Conservation (phyloP, 2,797 vertebrate species). For the Sebastes iracundus region DNA sequence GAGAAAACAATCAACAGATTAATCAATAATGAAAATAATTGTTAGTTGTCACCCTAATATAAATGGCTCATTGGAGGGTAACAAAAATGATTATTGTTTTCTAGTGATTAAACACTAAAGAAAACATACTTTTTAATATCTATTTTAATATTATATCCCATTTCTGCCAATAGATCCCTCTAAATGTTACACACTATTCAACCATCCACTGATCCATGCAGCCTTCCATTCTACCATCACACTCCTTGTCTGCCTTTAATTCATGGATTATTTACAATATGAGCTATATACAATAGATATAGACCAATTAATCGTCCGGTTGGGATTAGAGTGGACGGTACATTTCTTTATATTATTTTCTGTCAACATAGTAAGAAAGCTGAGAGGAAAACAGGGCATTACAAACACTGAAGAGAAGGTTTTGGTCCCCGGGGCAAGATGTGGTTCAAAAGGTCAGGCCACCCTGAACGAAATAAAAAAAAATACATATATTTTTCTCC, state of each 20-base stretch:
- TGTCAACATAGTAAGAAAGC: background rate
- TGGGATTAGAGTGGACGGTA: background rate
- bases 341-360: background rate
- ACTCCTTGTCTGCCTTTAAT: background rate
- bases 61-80: accelerated
- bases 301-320: background rate
- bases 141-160: accelerated
- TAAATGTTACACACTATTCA: no score
- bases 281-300: no score
- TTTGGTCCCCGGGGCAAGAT: background rate
- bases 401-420: background rate
- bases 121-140: no score
- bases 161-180: no score
- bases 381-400: background rate
- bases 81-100: no score
- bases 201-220: background rate
- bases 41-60: accelerated
- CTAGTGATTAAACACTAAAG: no score
- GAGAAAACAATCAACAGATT: no score
- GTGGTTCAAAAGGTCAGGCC: background rate
- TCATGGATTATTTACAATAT: background rate
- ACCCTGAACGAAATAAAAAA: background rate
- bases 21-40: no score
- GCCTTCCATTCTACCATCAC: background rate
- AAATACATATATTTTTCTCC: background rate